Percentiles rank a stretch among this genome's conserved stretches.
Evolutionary conservation across 2,888 invertebrate genomes (phyloP).

Genomic region (Noctua pronuba): DNA sequence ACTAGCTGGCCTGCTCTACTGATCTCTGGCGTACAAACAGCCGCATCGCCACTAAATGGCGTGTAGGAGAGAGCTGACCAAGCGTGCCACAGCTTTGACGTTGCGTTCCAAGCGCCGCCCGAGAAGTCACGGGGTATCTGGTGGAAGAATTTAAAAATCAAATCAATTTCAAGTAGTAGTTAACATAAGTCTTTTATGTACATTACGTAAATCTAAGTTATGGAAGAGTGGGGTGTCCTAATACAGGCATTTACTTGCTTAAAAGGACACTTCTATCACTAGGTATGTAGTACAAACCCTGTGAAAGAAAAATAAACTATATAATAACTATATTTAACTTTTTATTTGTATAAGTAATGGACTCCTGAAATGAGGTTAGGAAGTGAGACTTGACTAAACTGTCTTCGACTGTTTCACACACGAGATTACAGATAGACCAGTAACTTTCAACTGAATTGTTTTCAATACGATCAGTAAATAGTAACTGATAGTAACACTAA

Average conservation of each 20-base stretch:
- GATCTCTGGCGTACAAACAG: conserved; percentile 77
- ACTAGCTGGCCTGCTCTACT: conserved; percentile 59
- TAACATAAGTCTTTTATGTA: no score
- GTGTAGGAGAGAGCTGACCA: conserved; percentile 79
- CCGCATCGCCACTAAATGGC: conserved; percentile 52
- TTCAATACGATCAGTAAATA: neutral
- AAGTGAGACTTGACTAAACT: neutral
- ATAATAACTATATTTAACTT: no score
- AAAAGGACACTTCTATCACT: no score
- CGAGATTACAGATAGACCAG: neutral
- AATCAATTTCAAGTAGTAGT: neutral
- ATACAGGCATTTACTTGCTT: no score
- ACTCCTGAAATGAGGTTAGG: neutral
- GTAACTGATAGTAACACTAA: neutral
- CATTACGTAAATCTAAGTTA: no score
- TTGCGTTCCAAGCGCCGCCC: conserved; percentile 77
- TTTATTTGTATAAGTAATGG: no score
- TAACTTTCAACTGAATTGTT: neutral
- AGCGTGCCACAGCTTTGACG: conserved; percentile 81
- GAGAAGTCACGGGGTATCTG: conserved; percentile 81
- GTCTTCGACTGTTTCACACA: neutral
- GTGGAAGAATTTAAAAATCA: neutral
- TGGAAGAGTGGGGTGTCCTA: no score
- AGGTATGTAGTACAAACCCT: no score
- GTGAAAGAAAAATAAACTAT: no score